Conservation (phyloP, 2,113 vertebrate species). For the Limnothrissa miodon region DNA sequence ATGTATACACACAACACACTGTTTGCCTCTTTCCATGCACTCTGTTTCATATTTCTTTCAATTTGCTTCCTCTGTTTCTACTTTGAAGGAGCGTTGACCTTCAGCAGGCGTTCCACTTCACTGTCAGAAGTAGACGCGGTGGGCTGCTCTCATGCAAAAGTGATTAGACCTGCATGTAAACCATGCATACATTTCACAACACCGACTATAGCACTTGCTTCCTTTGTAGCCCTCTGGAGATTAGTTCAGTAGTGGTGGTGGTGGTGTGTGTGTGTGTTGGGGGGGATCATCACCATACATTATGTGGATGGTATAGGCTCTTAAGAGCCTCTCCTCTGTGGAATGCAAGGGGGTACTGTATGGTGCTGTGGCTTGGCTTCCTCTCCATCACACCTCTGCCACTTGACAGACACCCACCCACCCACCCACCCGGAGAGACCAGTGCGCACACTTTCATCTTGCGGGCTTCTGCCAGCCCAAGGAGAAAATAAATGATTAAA, state of each 20-base stretch:
- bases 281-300: neutral
- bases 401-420: neutral
- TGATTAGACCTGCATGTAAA: neutral
- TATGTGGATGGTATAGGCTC: neutral
- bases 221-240: neutral
- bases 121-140: too few relatives aligned
- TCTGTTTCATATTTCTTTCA: too few relatives aligned
- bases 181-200: conserved; percentile 3
- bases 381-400: conserved; percentile 12
- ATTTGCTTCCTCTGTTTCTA: too few relatives aligned
- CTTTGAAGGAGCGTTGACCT: neutral
- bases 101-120: neutral
- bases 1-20: too few relatives aligned
- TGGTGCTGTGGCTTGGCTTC: neutral
- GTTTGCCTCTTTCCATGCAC: too few relatives aligned
- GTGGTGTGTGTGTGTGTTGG: too few relatives aligned
- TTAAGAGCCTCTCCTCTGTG: neutral
- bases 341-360: too few relatives aligned
- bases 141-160: conserved; percentile 9
- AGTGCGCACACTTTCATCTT: neutral
- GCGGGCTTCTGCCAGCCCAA: neutral
- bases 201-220: neutral
- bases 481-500: conserved; percentile 28
- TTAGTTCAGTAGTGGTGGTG: neutral
- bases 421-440: conserved; percentile 13